These are phyloP conservation scores for Epirrhoe tristata DNA, from an alignment of 2,888 invertebrate genomes.

Conservation along the genomic window DNA sequence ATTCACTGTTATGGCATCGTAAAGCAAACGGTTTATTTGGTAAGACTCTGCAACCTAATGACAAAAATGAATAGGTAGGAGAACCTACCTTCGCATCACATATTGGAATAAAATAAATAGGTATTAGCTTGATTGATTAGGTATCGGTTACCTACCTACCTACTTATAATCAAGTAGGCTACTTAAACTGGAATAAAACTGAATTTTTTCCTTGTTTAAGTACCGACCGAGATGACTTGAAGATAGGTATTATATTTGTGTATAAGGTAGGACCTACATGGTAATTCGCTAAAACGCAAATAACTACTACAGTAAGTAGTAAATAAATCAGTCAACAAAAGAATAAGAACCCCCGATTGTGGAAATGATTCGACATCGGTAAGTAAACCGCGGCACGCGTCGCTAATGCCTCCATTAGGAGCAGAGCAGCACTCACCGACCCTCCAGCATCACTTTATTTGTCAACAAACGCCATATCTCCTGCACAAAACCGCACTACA, in stretches of 20 bases:
- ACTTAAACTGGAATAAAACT: no score
- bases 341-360: constrained; percentile 29
- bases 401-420: constrained; percentile 47
- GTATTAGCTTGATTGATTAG: no score
- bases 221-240: no score
- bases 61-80: background rate
- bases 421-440: constrained; percentile 56
- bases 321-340: constrained; percentile 22
- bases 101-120: no score
- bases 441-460: constrained; percentile 59
- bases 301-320: constrained; percentile 7
- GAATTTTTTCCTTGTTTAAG: no score
- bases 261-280: no score
- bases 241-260: background rate
- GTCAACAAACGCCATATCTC: constrained; percentile 47
- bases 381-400: constrained; percentile 62
- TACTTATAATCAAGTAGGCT: no score
- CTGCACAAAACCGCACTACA: constrained; percentile 46
- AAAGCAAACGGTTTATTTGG: constrained; percentile 15
- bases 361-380: constrained; percentile 53
- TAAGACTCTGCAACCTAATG: constrained; percentile 1
- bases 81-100: no score
- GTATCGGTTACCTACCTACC: no score
- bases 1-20: constrained; percentile 32
- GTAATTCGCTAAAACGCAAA: background rate